phyloP scores from a whole-genome alignment of 2,797 vertebrate genomes.

The Glyptemys insculpta region DNA sequence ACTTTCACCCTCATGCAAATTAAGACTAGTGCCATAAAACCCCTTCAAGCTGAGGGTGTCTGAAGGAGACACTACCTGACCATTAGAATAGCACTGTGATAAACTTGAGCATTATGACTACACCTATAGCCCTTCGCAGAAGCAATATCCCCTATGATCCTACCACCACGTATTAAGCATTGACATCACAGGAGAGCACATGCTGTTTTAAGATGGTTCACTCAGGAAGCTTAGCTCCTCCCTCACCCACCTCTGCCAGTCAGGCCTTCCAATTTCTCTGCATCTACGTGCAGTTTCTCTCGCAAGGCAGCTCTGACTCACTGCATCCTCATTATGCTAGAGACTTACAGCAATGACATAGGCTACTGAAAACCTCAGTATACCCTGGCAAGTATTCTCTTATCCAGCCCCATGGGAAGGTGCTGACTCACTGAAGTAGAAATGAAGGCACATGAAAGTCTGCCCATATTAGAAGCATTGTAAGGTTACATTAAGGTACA shows the following conservation, averaged over 20 bases:
- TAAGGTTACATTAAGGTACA: conserved; percentile 32
- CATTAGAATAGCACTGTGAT: neutral
- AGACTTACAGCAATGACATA: conserved; percentile 47
- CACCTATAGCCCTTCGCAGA: rapidly evolving
- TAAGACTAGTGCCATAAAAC: rapidly evolving
- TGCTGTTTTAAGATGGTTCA: neutral
- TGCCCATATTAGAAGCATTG: conserved; percentile 59
- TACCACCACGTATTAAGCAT: neutral
- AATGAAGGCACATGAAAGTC: neutral
- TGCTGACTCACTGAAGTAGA: conserved; percentile 65
- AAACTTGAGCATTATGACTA: neutral
- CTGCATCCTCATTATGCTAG: conserved; percentile 47
- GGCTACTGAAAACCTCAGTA: conserved; percentile 49
- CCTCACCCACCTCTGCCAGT: neutral
- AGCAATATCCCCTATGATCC: neutral
- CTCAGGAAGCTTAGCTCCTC: neutral
- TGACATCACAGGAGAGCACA: neutral
- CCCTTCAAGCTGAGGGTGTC: rapidly evolving
- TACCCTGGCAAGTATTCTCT: conserved; percentile 39
- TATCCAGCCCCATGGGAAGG: conserved; percentile 58
- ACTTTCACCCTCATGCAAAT: neutral
- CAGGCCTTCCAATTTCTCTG: conserved; percentile 5
- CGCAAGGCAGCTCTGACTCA: conserved; percentile 63
- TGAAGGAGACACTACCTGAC: neutral
- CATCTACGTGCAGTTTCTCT: conserved; percentile 32